Evolutionary conservation across 2,797 vertebrate genomes (phyloP).

Genomic region (Danio jaintianensis): DNA sequence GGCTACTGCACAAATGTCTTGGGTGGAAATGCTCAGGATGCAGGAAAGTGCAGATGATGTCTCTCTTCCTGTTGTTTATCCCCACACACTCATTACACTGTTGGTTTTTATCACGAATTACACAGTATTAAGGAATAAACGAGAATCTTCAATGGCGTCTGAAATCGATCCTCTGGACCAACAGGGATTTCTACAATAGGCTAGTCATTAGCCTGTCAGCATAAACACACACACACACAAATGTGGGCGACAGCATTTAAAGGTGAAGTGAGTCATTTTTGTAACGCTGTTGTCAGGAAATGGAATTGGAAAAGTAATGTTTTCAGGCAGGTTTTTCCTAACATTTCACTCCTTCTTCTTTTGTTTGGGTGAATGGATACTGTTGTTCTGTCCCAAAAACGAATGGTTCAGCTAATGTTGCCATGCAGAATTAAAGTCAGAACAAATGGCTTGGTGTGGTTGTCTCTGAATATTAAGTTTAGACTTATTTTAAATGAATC

Average conservation of each 20-base stretch:
- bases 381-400: neutral
- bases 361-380: neutral
- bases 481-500: too few species aligned
- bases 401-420: neutral
- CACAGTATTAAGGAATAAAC: slow-evolving; percentile 27
- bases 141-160: slow-evolving; percentile 9
- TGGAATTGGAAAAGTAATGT: neutral
- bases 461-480: too few species aligned
- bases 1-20: slow-evolving; percentile 75
- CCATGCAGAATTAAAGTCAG: too few species aligned
- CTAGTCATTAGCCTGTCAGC: slow-evolving; percentile 20
- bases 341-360: neutral
- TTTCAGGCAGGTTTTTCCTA: neutral
- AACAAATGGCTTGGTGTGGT: too few species aligned
- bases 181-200: slow-evolving; percentile 24
- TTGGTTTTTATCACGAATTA: slow-evolving; percentile 52
- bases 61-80: slow-evolving; percentile 53
- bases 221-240: neutral
- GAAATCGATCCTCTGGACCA: slow-evolving; percentile 15
- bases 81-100: slow-evolving; percentile 49
- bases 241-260: slow-evolving; percentile 19
- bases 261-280: slow-evolving; percentile 25
- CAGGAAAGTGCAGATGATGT: slow-evolving; percentile 69
- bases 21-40: slow-evolving; percentile 55
- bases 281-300: neutral